phyloP scores from a whole-genome alignment of 2,888 invertebrate species.

The Xestia sexstrigata region DNA sequence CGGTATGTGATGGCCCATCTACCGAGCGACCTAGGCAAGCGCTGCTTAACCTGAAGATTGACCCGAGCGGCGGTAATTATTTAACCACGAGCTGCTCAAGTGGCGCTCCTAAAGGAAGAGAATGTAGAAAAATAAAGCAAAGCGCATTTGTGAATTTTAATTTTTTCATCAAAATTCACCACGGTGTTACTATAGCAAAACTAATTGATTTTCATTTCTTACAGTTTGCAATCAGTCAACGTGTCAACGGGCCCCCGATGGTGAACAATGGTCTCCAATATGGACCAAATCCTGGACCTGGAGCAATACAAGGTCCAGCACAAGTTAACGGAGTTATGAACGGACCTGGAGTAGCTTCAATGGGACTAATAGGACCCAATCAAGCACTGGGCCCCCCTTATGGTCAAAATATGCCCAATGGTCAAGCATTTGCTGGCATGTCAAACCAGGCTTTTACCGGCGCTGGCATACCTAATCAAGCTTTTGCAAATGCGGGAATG shows the following conservation, averaged over 20 bases:
- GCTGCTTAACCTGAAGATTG: no score
- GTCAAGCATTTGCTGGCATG: conserved; percentile 7
- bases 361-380: conserved; percentile 33
- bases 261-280: conserved; percentile 32
- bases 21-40: no score
- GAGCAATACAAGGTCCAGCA: conserved; percentile 8
- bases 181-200: no score
- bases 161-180: no score
- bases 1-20: no score
- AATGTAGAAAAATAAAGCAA: not conserved
- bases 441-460: conserved; percentile 2
- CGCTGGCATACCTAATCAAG: conserved; percentile 6
- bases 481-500: not conserved
- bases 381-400: conserved; percentile 23
- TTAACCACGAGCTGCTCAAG: not conserved
- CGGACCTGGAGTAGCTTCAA: conserved; percentile 7
- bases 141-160: no score
- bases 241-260: conserved; percentile 3
- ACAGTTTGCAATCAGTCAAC: conserved; percentile 47
- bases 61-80: no score
- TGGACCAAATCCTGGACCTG: conserved; percentile 17
- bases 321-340: not conserved
- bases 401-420: conserved; percentile 15
- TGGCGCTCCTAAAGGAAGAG: not conserved
- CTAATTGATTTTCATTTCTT: conserved; percentile 8